Evolutionary conservation across 2,888 invertebrate genomes (phyloP).

Genomic region (Drosophila meridiana): DNA sequence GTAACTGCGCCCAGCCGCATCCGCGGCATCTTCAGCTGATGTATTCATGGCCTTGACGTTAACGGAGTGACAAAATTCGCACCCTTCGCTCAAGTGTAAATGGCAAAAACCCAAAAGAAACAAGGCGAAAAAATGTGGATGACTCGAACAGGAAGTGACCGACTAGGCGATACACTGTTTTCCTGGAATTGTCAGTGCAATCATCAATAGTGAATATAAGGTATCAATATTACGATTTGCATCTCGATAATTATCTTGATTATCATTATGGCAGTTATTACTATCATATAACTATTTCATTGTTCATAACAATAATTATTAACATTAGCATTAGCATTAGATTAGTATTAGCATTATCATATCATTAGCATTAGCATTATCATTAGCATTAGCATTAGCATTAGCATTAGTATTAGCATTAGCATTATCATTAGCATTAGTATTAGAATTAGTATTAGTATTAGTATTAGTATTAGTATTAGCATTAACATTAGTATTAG

Average conservation of each 20-base stretch:
- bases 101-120: constrained; percentile 44
- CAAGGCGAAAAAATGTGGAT: constrained; percentile 3
- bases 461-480: background rate
- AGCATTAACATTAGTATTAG: background rate
- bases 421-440: background rate
- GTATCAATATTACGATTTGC: background rate
- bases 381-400: background rate
- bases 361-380: background rate
- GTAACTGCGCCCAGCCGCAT: constrained; percentile 18
- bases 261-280: background rate
- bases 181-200: background rate
- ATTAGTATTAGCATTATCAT: background rate
- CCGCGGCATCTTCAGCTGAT: constrained; percentile 63
- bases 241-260: background rate
- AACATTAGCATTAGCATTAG: background rate
- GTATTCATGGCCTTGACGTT: constrained; percentile 78
- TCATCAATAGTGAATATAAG: background rate
- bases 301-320: background rate
- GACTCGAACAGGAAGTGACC: background rate
- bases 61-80: constrained; percentile 82
- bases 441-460: background rate
- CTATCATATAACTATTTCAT: no score
- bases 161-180: background rate
- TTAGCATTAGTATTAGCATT: background rate
- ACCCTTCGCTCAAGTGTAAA: constrained; percentile 71